Evolutionary conservation across 2,888 invertebrate genomes (phyloP).

Genomic region (Automeris io): DNA sequence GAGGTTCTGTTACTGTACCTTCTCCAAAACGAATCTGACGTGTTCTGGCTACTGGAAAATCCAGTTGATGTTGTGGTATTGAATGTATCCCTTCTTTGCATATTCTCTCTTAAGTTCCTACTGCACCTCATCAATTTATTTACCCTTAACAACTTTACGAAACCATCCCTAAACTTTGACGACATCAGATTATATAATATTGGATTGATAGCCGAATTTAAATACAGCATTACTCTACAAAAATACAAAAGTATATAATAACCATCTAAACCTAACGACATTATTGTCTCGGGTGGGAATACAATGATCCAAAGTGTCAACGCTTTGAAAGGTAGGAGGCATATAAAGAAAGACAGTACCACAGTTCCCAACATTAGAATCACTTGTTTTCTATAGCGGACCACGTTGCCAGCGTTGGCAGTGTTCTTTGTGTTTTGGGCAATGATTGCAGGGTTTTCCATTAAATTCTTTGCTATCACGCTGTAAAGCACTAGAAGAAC

Average conservation of each 20-base stretch:
- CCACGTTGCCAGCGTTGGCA: constrained; percentile 70
- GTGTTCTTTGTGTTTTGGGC: constrained; percentile 76
- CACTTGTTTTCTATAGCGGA: constrained; percentile 87
- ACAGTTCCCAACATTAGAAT: constrained; percentile 94
- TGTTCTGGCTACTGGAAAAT: constrained; percentile 76
- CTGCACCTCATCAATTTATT: constrained; percentile 65
- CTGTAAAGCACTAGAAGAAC: constrained; percentile 89
- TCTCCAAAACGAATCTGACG: constrained; percentile 79
- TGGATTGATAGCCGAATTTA: constrained; percentile 94
- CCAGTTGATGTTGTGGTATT: constrained; percentile 80
- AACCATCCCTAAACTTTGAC: constrained; percentile 91
- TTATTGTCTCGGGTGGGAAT: constrained; percentile 82
- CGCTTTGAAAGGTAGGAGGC: constrained; percentile 92
- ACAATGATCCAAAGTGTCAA: constrained; percentile 92
- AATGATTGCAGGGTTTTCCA: constrained; percentile 86
- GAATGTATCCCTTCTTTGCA: constrained; percentile 81
- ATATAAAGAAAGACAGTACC: constrained; percentile 92
- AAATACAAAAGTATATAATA: constrained; percentile 91
- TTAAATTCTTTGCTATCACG: constrained; percentile 89
- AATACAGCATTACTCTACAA: constrained; percentile 90
- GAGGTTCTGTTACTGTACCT: constrained; percentile 75
- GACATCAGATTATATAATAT: constrained; percentile 95
- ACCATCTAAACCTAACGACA: constrained; percentile 84
- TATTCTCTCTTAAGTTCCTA: constrained; percentile 63
- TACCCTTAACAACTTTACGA: constrained; percentile 79